Evolutionary conservation across 2,888 invertebrate genomes (phyloP), one percentile per base, ranked within the genome.

Genomic region (Polia nebulosa): DNA sequence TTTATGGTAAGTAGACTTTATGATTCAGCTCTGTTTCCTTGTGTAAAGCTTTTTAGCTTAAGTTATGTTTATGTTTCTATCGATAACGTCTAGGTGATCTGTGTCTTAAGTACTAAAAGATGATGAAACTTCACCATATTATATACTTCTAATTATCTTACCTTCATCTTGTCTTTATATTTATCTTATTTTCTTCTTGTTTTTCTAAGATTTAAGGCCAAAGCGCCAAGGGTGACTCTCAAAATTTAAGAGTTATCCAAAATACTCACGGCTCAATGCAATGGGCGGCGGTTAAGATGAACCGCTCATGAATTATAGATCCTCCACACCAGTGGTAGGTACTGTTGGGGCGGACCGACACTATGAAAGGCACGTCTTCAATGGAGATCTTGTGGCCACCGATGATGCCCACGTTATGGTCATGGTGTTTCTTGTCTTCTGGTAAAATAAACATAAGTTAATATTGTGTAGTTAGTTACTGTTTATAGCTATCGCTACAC

Each of bases 261-360:
- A 22, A 49, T 49, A 49, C 49, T 49, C 4, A 49, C 49, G 49
- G 49, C 27, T 27, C 27, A 49, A 49, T 49, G 27, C 52, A 52
- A 72, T 88, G 88, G 5, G 90, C 90, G 1, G 90, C 89, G 0
- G 87, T 86, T 20, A 90, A 44, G 8, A 90, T 65, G 22, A 87
- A 89, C 5, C 67, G 65, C 20, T 88, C 84, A 53, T 85, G 84
- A 17, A 90, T 84, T 39, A 90, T 88, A 5, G 90, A 87, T 0
- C 82, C 88, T 0, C 88, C 90, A 39, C 90, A 90, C 68, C 75
- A 80, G 22, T 85, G 87, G 39, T 39, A 36, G 0, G 78, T 86
- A 0, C 72, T 78, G 20, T 87, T 82, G 5, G 81, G 47, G 0
- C 87, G 81, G 0, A 90, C 32, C 0, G 90, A 88, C 0, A 62